These are phyloP conservation scores for Acanthaster planci DNA, from an alignment of 35 echinoderm and acorn worm species.

Conservation along the genomic window DNA sequence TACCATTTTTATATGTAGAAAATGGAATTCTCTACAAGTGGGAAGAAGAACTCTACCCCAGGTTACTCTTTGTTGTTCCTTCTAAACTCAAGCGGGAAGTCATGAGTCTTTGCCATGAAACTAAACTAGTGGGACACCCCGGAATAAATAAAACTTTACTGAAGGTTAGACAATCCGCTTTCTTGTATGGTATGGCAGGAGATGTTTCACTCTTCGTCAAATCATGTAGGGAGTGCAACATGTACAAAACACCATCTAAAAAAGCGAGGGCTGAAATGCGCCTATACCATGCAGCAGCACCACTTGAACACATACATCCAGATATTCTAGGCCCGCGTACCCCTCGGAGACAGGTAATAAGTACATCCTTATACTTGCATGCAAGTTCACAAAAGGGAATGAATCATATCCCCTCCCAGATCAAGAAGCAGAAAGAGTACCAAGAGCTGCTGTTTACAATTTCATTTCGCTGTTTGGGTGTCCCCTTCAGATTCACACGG, in stretches of 20 bases:
- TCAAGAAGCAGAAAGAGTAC: background rate
- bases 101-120: background rate
- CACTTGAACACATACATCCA: background rate
- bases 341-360: background rate
- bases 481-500: background rate
- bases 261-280: background rate
- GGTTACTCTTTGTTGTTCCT: background rate
- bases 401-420: conserved; percentile 1
- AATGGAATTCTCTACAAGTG: background rate
- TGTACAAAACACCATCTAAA: background rate
- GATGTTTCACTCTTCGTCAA: background rate
- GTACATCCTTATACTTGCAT: background rate
- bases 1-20: background rate
- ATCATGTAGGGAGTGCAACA: conserved; percentile 9
- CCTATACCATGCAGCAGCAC: background rate
- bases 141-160: background rate
- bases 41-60: background rate
- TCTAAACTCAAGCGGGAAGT: background rate
- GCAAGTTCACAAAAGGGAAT: background rate
- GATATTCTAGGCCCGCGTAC: background rate
- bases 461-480: background rate
- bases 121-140: background rate
- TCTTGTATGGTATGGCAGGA: background rate
- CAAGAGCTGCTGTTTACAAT: background rate
- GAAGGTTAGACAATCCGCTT: background rate